Evolutionary conservation across 1,140 invertebrate genomes (phyloP).

Genomic region (Scaptomyza pallida): DNA sequence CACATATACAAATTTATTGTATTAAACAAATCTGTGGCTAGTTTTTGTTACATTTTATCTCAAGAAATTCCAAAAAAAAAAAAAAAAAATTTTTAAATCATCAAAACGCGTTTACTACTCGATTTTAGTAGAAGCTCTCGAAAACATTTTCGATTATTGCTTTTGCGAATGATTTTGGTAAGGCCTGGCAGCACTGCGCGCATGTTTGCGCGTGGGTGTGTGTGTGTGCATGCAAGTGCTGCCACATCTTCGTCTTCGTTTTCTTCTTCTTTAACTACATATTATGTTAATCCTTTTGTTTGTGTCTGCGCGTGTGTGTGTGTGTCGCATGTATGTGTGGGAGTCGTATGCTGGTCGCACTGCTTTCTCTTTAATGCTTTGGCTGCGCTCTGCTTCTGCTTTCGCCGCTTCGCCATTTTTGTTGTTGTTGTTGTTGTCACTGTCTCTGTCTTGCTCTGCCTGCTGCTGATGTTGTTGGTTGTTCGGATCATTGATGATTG

Average conservation of each 20-base stretch:
- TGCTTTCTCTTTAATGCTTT: constrained; percentile 1
- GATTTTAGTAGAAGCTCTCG: neutral
- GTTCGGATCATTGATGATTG: neutral
- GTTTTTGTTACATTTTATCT: neutral
- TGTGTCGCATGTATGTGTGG: neutral
- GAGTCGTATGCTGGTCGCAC: constrained; percentile 10
- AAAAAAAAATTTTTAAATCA: too few species aligned
- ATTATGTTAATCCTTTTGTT: constrained; percentile 1
- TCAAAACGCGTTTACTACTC: constrained; percentile 8
- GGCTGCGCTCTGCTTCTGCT: constrained; percentile 9
- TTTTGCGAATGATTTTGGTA: constrained; percentile 13
- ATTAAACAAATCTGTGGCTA: constrained; percentile 5
- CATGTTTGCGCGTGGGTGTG: constrained; percentile 1
- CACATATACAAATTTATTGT: constrained; percentile 10
- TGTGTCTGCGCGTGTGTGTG: constrained; percentile 7
- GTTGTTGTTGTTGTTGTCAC: too few species aligned
- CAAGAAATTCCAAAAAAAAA: too few species aligned
- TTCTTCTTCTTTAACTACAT: too few species aligned
- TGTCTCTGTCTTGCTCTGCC: constrained; percentile 3
- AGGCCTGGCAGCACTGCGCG: constrained; percentile 7
- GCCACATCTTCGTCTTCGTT: neutral
- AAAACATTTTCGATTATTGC: constrained; percentile 15
- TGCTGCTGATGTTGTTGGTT: too few species aligned
- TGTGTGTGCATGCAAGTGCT: neutral
- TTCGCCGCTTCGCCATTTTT: constrained; percentile 1